Evolutionary conservation across 2,797 vertebrate species (phyloP), one percentile per base, ranked within the genome.

Genomic region (Hypotaenidia philippensis): DNA sequence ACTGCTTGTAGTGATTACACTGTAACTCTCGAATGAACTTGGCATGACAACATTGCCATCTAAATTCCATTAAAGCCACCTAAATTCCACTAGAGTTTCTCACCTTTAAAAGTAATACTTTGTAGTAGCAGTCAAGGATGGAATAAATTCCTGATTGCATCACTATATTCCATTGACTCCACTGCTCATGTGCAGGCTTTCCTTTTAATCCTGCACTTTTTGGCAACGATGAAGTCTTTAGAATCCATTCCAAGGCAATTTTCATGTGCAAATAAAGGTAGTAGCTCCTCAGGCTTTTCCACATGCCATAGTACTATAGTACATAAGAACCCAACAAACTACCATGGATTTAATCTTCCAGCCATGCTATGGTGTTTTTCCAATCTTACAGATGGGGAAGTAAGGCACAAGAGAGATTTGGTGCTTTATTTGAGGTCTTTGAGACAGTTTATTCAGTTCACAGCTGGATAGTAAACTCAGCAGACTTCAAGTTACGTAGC

Each of bases 151-250:
- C 19, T 70, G 74, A 86, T 38, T 52, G 60, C 66, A 64, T 93
- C 56, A 79, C 40, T 74, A 32, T 74, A 66, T 77, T 84, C 32
- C 85, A 88, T 25, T 84, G 49, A 72, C 64, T 90, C n/a, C 60
- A 80, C 74, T 87, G 89, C 94, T 95, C 92, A 93, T 81, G 64
- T 38, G 41, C 83, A 87, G 0, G 60, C 89, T 89, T 93, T 66
- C 72, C 92, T 93, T 91, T 92, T 82, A 84, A 68, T 89, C 78
- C 55, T 77, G 64, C 59, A 59, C 44, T 59, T 69, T 63, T 59
- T 68, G n/a, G 44, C 49, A 87, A 60, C 17, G 26, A 53, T 61
- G 47, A 68, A 87, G 64, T 29, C 36, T 11, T 68, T 76, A 56
- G 34, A 68, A 81, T 65, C 23, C 45, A 13, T 90, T 69, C 52